Conservation (phyloP, 2,888 invertebrate genomes). For the Drosophila melanosoma region DNA sequence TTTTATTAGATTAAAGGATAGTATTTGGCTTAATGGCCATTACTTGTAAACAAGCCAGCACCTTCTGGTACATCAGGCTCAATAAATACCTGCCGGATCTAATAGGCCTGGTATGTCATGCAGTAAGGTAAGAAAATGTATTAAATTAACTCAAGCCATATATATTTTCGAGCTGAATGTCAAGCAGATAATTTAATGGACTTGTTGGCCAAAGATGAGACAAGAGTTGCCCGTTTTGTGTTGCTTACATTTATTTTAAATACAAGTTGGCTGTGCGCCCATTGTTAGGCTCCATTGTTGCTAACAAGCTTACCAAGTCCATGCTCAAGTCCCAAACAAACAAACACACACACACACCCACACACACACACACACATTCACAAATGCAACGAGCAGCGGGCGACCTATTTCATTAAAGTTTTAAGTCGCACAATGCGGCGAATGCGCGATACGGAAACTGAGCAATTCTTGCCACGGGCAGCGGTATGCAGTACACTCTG, state of each 20-base stretch:
- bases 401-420: constrained; percentile 67
- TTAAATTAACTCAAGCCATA: background rate
- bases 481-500: background rate
- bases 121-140: constrained; percentile 1
- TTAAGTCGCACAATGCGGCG: constrained; percentile 47
- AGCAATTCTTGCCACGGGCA: constrained; percentile 1
- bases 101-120: too few relatives aligned
- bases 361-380: constrained; percentile 33
- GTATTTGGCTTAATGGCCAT: constrained; percentile 27
- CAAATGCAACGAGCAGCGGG: constrained; percentile 22
- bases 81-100: constrained; percentile 10
- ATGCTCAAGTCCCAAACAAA: background rate
- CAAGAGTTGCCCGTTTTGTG: background rate
- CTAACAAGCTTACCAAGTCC: background rate
- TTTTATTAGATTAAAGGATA: constrained; percentile 48
- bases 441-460: constrained; percentile 44
- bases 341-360: background rate
- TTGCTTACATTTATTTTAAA: background rate
- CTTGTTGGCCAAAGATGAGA: constrained; percentile 18
- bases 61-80: background rate
- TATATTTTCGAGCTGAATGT: constrained; percentile 4
- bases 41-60: constrained; percentile 5
- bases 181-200: constrained; percentile 35
- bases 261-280: background rate
- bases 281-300: background rate